These are phyloP conservation scores for Drosophila heteroneura DNA, from an alignment of 2,888 invertebrate genomes.

Conservation along the genomic window DNA sequence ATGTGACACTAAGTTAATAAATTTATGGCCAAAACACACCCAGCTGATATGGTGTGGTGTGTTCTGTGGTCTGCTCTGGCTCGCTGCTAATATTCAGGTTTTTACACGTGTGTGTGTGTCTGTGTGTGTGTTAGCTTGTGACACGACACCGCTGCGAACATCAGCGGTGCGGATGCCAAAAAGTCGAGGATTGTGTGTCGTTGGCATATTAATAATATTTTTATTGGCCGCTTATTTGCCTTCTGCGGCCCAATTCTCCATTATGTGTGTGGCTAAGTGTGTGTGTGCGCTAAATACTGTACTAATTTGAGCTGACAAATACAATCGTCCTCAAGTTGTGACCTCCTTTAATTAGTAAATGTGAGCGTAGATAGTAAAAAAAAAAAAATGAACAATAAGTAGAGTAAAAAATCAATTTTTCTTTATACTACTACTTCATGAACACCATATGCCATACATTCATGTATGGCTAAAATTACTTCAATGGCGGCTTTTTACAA, in stretches of 20 bases:
- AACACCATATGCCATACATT: conserved; percentile 1
- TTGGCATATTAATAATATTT: conserved; percentile 75
- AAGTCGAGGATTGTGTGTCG: conserved; percentile 51
- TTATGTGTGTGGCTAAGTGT: neutral
- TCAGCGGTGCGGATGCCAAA: conserved; percentile 52
- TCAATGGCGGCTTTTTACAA: neutral
- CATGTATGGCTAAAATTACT: neutral
- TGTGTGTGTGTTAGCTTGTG: conserved; percentile 20
- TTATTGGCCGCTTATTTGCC: conserved; percentile 76
- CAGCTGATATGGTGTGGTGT: conserved; percentile 50
- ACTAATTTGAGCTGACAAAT: conserved; percentile 49
- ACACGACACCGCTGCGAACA: conserved; percentile 38
- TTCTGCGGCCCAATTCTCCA: conserved; percentile 42
- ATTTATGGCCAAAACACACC: conserved; percentile 78
- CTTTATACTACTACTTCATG: conserved; percentile 12
- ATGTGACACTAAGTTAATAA: conserved; percentile 80
- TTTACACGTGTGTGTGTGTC: conserved; percentile 10
- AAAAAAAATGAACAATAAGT: neutral
- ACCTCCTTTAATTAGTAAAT: conserved; percentile 63
- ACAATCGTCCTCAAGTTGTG: conserved; percentile 34
- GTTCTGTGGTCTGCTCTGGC: conserved; percentile 28
- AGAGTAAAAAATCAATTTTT: conserved; percentile 20
- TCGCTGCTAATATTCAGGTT: conserved; percentile 52
- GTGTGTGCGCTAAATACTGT: conserved; percentile 26
- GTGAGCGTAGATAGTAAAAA: conserved; percentile 35